phyloP scores from a whole-genome alignment of 2,797 vertebrate species.

The Bovichtus variegatus region DNA sequence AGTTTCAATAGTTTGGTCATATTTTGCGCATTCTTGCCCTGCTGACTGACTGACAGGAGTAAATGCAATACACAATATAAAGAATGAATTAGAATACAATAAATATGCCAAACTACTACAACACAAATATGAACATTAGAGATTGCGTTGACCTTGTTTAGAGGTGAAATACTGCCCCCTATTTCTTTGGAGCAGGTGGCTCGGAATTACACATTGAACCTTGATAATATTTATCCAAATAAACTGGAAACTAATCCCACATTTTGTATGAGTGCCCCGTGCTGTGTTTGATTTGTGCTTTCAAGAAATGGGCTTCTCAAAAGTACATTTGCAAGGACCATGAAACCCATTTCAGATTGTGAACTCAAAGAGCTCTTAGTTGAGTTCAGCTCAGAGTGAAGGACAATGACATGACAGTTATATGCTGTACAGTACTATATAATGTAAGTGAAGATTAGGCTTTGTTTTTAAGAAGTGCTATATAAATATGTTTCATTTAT shows the following conservation, averaged over 20 bases:
- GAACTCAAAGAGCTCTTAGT: slow-evolving; percentile 24
- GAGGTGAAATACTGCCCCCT: too few species aligned
- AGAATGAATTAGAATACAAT: too few species aligned
- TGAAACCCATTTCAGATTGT: slow-evolving; percentile 12
- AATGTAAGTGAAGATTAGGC: neutral
- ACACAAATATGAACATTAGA: too few species aligned
- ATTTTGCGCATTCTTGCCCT: too few species aligned
- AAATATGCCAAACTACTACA: too few species aligned
- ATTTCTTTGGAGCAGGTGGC: too few species aligned
- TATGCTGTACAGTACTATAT: neutral
- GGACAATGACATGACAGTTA: neutral
- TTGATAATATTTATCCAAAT: neutral
- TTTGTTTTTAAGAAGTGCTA: neutral
- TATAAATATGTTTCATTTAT: neutral
- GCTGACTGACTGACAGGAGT: too few species aligned
- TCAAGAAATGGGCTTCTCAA: slow-evolving; percentile 1
- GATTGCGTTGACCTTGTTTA: too few species aligned
- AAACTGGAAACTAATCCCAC: neutral
- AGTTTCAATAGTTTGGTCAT: too few species aligned
- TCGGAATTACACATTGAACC: too few species aligned
- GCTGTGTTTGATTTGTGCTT: neutral
- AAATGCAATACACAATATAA: too few species aligned
- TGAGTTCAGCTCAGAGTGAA: slow-evolving; percentile 17
- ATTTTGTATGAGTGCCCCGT: neutral
- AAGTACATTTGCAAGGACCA: slow-evolving; percentile 4